These are phyloP conservation scores for Phoenicopterus ruber DNA, from an alignment of 2,113 vertebrate genomes.

Conservation along the genomic window DNA sequence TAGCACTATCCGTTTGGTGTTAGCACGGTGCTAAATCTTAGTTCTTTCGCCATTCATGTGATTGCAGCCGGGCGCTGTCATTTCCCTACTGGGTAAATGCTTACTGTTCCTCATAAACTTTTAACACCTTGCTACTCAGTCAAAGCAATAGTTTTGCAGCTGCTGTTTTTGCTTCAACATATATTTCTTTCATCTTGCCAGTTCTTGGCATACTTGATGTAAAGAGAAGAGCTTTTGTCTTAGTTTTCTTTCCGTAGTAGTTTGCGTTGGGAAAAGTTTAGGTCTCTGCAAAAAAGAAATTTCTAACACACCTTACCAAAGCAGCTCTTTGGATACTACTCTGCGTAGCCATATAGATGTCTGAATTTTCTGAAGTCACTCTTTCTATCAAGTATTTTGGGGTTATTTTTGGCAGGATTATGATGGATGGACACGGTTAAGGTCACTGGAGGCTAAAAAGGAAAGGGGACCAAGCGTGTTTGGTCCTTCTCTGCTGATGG, in stretches of 20 bases:
- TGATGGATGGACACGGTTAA: neutral
- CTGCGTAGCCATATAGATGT: neutral
- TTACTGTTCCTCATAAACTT: neutral
- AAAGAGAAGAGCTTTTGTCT: neutral
- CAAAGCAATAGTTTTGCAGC: neutral
- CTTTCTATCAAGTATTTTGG: neutral
- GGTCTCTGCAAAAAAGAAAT: neutral
- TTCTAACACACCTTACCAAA: neutral
- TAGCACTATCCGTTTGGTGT: neutral
- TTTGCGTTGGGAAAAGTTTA: neutral
- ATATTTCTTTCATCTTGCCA: neutral
- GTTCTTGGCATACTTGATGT: neutral
- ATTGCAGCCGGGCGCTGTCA: fast-evolving
- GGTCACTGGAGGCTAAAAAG: neutral
- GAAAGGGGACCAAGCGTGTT: neutral
- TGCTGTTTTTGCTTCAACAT: neutral
- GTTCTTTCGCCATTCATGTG: neutral
- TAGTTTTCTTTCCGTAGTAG: neutral
- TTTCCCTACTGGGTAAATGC: neutral
- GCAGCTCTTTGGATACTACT: neutral
- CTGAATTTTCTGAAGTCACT: neutral
- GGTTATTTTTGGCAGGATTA: neutral
- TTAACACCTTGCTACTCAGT: neutral
- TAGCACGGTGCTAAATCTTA: neutral
- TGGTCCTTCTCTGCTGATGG: neutral